Evolutionary conservation across 1,140 invertebrate genomes (phyloP).

Genomic region (Halictus rubicundus): DNA sequence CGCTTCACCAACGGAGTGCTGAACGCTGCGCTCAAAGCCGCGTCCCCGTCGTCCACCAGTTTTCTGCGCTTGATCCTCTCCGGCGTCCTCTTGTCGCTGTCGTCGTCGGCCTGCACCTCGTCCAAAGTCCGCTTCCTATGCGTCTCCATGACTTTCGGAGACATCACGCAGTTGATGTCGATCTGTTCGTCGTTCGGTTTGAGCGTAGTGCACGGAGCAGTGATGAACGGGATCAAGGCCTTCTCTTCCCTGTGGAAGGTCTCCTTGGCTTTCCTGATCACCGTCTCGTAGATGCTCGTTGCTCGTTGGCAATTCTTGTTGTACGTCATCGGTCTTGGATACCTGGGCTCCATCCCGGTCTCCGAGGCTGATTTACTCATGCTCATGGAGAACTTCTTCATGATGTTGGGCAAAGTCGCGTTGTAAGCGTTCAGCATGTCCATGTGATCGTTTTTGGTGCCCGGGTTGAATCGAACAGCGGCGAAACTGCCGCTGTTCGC

Average conservation of each 20-base stretch:
- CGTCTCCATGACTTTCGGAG: constrained; percentile 45
- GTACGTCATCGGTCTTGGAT: constrained; percentile 75
- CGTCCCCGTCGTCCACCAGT: constrained; percentile 30
- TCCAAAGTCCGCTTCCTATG: constrained; percentile 64
- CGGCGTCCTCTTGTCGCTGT: background rate
- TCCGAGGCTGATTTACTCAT: constrained; percentile 31
- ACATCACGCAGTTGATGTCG: constrained; percentile 67
- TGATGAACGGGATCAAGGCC: constrained; percentile 73
- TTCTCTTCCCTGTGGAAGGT: constrained; percentile 67
- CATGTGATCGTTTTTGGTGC: constrained; percentile 12
- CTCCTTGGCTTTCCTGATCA: constrained; percentile 71
- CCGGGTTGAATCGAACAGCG: constrained; percentile 1
- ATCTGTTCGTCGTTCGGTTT: constrained; percentile 37
- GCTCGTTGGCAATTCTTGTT: constrained; percentile 54
- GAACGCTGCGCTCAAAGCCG: constrained; percentile 55
- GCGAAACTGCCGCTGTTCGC: constrained; percentile 75
- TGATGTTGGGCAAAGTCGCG: constrained; percentile 72
- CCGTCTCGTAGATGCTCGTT: constrained; percentile 67
- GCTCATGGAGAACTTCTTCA: constrained; percentile 64
- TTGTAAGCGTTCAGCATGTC: constrained; percentile 72
- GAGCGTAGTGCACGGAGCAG: constrained; percentile 69
- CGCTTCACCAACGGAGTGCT: constrained; percentile 74
- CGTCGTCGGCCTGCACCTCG: constrained; percentile 37
- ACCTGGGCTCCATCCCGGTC: constrained; percentile 42
- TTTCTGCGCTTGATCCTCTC: constrained; percentile 58